These are phyloP conservation scores for Darevskia nairensis DNA, from an alignment of 2,797 vertebrate species.

Conservation along the genomic window DNA sequence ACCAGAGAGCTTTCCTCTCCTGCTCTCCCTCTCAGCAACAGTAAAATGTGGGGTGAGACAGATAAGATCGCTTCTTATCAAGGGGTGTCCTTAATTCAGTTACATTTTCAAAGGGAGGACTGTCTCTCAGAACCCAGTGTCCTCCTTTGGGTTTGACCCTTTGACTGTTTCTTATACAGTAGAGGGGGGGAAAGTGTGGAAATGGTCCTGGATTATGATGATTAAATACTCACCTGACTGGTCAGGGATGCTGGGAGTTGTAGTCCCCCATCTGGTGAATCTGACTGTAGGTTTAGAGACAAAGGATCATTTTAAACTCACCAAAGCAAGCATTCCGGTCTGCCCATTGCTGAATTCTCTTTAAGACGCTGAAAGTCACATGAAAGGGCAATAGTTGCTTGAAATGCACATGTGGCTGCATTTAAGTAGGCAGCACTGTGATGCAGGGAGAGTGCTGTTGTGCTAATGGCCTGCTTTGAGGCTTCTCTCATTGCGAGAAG, in stretches of 20 bases:
- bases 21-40: conserved; percentile 59
- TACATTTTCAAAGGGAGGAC: conserved; percentile 25
- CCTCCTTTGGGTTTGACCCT: neutral
- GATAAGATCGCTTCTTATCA: conserved; percentile 62
- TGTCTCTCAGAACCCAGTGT: conserved; percentile 17
- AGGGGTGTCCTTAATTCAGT: conserved; percentile 24
- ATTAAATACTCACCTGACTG: neutral
- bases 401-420: neutral
- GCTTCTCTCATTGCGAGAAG: no score
- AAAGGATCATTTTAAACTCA: neutral
- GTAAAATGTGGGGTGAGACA: conserved; percentile 14
- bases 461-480: no score
- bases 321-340: neutral
- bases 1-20: conserved; percentile 61
- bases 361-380: neutral
- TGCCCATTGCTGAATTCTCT: neutral
- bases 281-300: neutral
- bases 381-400: neutral
- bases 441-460: neutral
- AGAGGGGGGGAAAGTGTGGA: neutral
- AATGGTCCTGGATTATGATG: neutral
- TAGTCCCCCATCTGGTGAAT: neutral
- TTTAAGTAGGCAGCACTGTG: neutral
- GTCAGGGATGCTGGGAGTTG: no score
- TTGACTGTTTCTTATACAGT: neutral